Base-by-base conservation (phyloP, 2,888 invertebrate species). In the Tribolium freemani region DNA sequence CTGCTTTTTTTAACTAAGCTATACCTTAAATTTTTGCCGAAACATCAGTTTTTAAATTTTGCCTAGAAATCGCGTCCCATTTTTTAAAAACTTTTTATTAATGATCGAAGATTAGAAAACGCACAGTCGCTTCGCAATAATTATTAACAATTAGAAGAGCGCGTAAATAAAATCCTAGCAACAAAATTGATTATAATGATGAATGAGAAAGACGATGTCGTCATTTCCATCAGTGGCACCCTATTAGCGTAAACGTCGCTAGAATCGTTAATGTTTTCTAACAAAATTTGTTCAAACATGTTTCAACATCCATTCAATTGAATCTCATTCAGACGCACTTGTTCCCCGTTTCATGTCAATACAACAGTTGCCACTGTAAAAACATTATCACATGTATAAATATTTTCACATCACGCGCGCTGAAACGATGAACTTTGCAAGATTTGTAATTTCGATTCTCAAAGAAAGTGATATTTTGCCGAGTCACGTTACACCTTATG, bases 371-470 rank as follows among this genome's bases (percentile, higher is more conserved):
- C 51, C 21, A 51, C 51, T 51, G n/a, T 31, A 38, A 38, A 38
- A 38, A 38, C 38, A 38, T 38, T 38, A 38, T 38, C 38, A 8
- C 38, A 38, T 38, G 38, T 38, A 9, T 38, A 38, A 38, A 38
- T 38, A 38, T 38, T 38, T 38, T 38, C 38, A 38, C 0, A 3
- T 38, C 38, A 38, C 38, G 38, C 38, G 1, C 13, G 13, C 16
- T 48, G n/a, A 48, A 48, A 54, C 54, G 46, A 60, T 60, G 60
- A 60, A 60, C 60, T 60, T 60, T 60, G 46, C 46, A 60, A 48
- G 54, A 31, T 48, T 48, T 48, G 48, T 48, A 48, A 48, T 48
- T 48, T 48, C 48, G 16, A 48, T 11, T 48, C 6, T 48, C 16
- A 48, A 48, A 48, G 48, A 48, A 48, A 48, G 48, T 48, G 48